phyloP scores from a whole-genome alignment of 1,140 invertebrate species.

The Drosophila funebris region DNA sequence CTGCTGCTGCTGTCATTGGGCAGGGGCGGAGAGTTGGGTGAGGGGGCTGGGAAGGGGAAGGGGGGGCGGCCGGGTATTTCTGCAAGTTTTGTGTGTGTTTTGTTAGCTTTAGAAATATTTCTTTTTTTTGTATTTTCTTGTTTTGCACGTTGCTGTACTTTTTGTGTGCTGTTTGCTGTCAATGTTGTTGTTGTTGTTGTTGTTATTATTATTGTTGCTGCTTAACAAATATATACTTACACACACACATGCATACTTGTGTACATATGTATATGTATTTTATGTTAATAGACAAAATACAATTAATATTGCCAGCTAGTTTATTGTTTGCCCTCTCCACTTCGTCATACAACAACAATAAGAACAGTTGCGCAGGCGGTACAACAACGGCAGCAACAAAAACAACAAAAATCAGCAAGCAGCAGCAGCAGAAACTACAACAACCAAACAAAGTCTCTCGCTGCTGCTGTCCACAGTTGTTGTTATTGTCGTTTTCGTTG shows the following conservation, averaged over 20 bases:
- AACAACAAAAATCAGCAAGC: slow-evolving; percentile 27
- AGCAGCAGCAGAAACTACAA: slow-evolving; percentile 31
- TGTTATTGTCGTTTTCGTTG: slow-evolving; percentile 19
- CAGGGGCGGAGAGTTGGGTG: slow-evolving; percentile 12
- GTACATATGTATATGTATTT: slow-evolving; percentile 41
- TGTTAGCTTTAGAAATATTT: slow-evolving; percentile 78
- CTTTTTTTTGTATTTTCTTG: slow-evolving; percentile 58
- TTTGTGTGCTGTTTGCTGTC: slow-evolving; percentile 34
- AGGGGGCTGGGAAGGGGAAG: not conserved
- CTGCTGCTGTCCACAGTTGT: slow-evolving; percentile 10
- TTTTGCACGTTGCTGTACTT: slow-evolving; percentile 78
- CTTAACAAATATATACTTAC: slow-evolving; percentile 35
- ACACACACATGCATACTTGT: slow-evolving; percentile 11
- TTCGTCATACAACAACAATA: slow-evolving; percentile 23
- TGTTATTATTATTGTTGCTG: slow-evolving; percentile 35
- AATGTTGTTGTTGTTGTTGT: slow-evolving; percentile 20
- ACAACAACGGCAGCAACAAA: slow-evolving; percentile 34
- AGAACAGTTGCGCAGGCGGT: slow-evolving; percentile 43
- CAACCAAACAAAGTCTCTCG: slow-evolving; percentile 26
- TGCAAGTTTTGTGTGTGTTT: slow-evolving; percentile 79
- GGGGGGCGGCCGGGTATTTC: slow-evolving; percentile 54
- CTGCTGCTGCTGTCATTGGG: slow-evolving; percentile 61
- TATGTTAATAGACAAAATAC: slow-evolving; percentile 78
- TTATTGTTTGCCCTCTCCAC: slow-evolving; percentile 54
- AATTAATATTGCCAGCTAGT: slow-evolving; percentile 72